phyloP scores from a whole-genome alignment of 1,140 invertebrate genomes.

The Tetragonula clypearis region DNA sequence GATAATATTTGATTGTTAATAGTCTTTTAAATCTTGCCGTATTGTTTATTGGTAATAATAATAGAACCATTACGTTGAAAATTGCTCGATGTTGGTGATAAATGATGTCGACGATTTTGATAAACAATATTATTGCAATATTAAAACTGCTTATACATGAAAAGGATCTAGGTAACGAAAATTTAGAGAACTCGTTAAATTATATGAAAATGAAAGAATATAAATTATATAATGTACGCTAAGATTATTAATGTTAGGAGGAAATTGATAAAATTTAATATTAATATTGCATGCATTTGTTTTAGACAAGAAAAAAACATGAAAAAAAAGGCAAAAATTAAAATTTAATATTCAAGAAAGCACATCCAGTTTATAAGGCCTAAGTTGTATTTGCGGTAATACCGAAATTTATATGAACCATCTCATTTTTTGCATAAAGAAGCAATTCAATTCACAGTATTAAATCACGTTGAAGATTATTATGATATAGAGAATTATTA shows the following conservation, averaged over 20 bases:
- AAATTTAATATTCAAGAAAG: background rate
- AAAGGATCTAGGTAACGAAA: background rate
- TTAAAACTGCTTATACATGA: constrained; percentile 4
- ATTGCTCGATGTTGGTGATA: background rate
- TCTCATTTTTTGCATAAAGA: background rate
- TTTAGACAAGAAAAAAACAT: background rate
- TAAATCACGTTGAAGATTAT: constrained; percentile 6
- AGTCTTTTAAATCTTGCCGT: constrained; percentile 8
- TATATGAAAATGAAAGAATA: background rate
- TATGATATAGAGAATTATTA: constrained; percentile 16
- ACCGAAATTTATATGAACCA: background rate
- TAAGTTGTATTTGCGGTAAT: background rate
- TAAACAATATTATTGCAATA: constrained; percentile 1
- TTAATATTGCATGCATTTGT: constrained; percentile 16
- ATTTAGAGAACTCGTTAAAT: constrained; percentile 12
- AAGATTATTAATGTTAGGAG: background rate
- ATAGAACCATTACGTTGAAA: background rate
- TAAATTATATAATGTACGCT: constrained; percentile 10
- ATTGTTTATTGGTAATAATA: background rate
- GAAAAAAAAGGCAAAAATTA: background rate
- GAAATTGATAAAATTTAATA: background rate
- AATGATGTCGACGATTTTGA: constrained; percentile 8
- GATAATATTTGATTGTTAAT: background rate
- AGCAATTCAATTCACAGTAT: constrained; percentile 4
- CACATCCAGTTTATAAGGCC: background rate